Base-by-base conservation (phyloP, 2,113 vertebrate species). In the Petrocephalus microphthalmus region DNA sequence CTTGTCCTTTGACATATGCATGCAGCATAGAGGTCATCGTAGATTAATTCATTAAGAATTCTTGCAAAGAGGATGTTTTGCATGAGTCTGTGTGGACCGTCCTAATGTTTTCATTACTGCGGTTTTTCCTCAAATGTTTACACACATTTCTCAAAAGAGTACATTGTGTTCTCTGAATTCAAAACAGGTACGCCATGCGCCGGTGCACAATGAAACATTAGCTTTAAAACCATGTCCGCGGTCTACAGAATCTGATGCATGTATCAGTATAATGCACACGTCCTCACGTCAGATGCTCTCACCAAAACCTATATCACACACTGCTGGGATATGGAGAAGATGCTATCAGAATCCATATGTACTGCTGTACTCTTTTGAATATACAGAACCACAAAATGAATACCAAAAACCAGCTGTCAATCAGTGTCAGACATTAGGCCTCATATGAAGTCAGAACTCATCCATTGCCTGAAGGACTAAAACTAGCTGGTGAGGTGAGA, bases 41-140 rank as follows among this genome's bases (percentile, higher is more conserved):
- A 49, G 45, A 83, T 83, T 45, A 83, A 83, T 83, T 83, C 37
- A 85, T 84, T 52, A 49, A 84, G n/a, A 6, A 84, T 84, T 84
- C 82, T 51, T 85, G 51, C 47, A 85, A 54, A 52, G 51, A 54
- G 29, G 10, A 54, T 85, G 22, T 85, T 85, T 85, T 85, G 84
- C 52, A 85, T 85, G 15, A 54, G n/a, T 85, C 84, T 53, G 84
- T 85, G 49, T 29, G 49, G 52, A 37, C 52, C 25, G 52, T 85
- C 42, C 22, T 54, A 19, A 33, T 33, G 52, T 53, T 85, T 85
- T 85, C 25, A 85, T 85, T 54, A 85, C 52, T 85, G 22, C 45
- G 19, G 19, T 83, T 49, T 83, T 78, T 78, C 71, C 15, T 78
- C 71, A 78, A 78, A 47, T 83, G 45, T 83, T 83, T 83, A 78